Evolutionary conservation across 2,113 vertebrate species (phyloP), one percentile per base, ranked within the genome.

Genomic region (Pterophyllum scalare): DNA sequence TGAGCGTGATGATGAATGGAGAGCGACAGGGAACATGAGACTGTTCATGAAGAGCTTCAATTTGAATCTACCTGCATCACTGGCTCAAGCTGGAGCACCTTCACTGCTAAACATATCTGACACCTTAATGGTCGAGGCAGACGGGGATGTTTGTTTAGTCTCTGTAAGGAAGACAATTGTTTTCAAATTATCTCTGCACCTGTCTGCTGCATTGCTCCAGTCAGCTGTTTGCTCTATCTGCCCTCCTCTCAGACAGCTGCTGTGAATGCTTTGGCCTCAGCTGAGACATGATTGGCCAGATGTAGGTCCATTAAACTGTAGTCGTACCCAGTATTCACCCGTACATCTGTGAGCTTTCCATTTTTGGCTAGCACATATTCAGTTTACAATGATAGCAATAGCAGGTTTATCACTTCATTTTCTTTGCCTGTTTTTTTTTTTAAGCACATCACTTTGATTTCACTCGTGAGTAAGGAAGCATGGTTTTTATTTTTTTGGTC

Each of bases 71-170:
- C 65, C 65, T 70, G 24, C 65, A 72, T 72, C 17, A 6, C 5
- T 43, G 43, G 65, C 24, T 70, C 24, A 43, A 70, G 64, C 65
- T 1, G 65, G 65, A 72, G 65, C 65, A 70, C 10, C 92, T 93
- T 91, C 76, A 83, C 35, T 4, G 40, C 83, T 86, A 87, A 91
- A 72, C 62, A 2, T 13, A 81, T 60, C 85, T 83, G 88, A 89
- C 83, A 82, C 77, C 43, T 56, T 64, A 85, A 88, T 83, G 76
- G 59, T 4, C 0, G 49, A 64, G 83, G 81, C 84, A 75, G 77
- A 82, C 62, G 7, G 61, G 10, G n/a, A 64, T 59, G 79, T 89
- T 89, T 79, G 80, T 86, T 83, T 72, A 49, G 74, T 65, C 85
- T 80, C 74, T 59, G 65, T 19, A 9, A 75, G 80, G 65, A 60